Evolutionary conservation across 2,888 invertebrate species (phyloP).

Genomic region (Ceraclea dissimilis): DNA sequence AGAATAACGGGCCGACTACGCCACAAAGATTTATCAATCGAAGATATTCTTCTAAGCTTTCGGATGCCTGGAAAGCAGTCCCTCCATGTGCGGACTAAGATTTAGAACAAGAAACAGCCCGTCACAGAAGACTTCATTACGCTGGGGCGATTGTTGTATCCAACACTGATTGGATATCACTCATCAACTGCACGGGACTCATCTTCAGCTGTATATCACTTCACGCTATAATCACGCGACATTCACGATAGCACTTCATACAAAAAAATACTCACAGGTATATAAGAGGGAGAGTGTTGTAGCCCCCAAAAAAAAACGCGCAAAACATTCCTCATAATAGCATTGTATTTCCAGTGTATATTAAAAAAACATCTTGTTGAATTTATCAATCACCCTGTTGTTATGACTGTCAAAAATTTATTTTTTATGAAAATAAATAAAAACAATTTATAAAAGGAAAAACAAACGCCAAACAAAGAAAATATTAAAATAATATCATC

Average conservation of each 20-base stretch:
- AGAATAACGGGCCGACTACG: background rate
- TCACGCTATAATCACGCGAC: background rate
- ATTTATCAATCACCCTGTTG: too few relatives aligned
- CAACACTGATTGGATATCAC: background rate
- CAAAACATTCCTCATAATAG: too few relatives aligned
- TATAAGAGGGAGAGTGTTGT: too few relatives aligned
- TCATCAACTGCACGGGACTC: background rate
- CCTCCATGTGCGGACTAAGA: constrained; percentile 91
- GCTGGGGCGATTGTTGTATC: constrained; percentile 92
- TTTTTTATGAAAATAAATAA: too few relatives aligned
- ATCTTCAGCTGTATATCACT: background rate
- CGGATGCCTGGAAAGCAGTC: constrained; percentile 38
- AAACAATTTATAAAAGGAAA: too few relatives aligned
- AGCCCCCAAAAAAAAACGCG: too few relatives aligned
- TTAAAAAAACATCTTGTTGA: too few relatives aligned
- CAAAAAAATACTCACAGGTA: too few relatives aligned
- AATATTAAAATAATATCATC: too few relatives aligned
- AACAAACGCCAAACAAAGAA: too few relatives aligned
- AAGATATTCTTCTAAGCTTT: constrained; percentile 28
- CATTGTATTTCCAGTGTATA: too few relatives aligned
- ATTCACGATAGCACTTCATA: background rate
- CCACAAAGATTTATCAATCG: constrained; percentile 10
- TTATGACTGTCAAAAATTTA: too few relatives aligned
- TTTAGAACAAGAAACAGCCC: constrained; percentile 95
- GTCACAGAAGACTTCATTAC: constrained; percentile 92